Base-by-base conservation (phyloP, 2,888 invertebrate genomes). In the Hylaea fasciaria region DNA sequence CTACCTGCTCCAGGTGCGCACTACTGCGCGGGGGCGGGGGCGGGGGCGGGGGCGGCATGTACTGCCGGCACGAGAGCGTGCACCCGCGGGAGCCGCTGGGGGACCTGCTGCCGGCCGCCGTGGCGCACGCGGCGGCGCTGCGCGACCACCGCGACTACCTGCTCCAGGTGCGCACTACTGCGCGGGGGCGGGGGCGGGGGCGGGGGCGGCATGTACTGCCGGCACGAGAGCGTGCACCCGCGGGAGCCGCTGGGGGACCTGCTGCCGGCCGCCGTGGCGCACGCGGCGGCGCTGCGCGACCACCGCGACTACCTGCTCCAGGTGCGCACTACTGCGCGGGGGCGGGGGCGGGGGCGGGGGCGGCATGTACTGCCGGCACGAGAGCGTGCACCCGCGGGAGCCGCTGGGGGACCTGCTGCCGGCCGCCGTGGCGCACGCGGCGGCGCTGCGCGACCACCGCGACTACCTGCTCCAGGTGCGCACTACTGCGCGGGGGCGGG, bases 1-100 rank as follows among this genome's bases (percentile, higher is more conserved):
- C 83, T 96, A 91, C 69, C 86, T 91, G 64, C 71, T 87, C 57
- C 85, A 86, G 87, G 89, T 88, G 2, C 8, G 2, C 16, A 49
- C 7, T 4, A 37, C 14, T 3, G 14, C 8, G 11, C 4, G 9
- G n/a, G n/a, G n/a, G n/a, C n/a, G n/a, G n/a, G n/a, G n/a, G n/a
- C n/a, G 98, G 97, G 83, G 98, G 99, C 89, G 99, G 99, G 99
- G 94, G 97, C 66, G 98, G 97, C 59, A 96, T 99, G 95, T 99
- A 99, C 89, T 98, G 98, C 82, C 95, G 99, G 56, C 99, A 98
- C 92, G 99, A 99, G 89, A 96, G 95, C 45, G 96, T 99, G 51
- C 99, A 99, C 87, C 98, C 99, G 0, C 93, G 99, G 57, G 99
- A 99, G 90, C 95, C 96, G 28, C 92, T 98, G 8, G 95, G 94